Percentiles rank a stretch among this genome's conserved stretches.
Evolutionary conservation across 2,113 vertebrate genomes (phyloP).

Genomic region (Geothlypis trichas): DNA sequence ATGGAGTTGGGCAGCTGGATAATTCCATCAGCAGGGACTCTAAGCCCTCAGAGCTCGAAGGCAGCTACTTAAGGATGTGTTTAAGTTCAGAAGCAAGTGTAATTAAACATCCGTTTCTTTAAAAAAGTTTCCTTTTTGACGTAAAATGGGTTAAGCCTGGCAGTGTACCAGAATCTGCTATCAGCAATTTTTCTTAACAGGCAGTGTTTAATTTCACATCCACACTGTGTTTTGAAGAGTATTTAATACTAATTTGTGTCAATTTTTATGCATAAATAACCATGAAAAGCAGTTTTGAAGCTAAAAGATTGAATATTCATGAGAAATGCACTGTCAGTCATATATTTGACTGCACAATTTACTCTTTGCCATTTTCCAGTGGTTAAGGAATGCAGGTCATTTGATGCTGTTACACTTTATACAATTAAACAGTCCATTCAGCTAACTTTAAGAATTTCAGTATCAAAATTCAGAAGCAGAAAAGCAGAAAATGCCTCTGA

Average conservation of each 20-base stretch:
- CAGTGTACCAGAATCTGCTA: background rate
- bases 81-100: background rate
- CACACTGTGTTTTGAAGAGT: background rate
- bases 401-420: background rate
- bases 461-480: background rate
- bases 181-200: background rate
- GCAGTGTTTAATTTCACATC: background rate
- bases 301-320: background rate
- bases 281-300: background rate
- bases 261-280: conserved; percentile 1
- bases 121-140: background rate
- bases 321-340: background rate
- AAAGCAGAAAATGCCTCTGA: background rate
- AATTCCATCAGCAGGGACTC: background rate
- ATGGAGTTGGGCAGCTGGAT: background rate
- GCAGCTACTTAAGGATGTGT: background rate
- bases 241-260: background rate
- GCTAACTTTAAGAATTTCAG: background rate
- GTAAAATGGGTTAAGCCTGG: background rate
- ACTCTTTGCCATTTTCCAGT: background rate
- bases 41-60: background rate
- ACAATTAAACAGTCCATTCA: background rate
- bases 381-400: background rate
- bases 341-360: background rate
- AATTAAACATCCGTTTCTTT: background rate